Evolutionary conservation across 2,888 invertebrate species (phyloP), one percentile per base, ranked within the genome.

Genomic region (Therioaphis trifolii): DNA sequence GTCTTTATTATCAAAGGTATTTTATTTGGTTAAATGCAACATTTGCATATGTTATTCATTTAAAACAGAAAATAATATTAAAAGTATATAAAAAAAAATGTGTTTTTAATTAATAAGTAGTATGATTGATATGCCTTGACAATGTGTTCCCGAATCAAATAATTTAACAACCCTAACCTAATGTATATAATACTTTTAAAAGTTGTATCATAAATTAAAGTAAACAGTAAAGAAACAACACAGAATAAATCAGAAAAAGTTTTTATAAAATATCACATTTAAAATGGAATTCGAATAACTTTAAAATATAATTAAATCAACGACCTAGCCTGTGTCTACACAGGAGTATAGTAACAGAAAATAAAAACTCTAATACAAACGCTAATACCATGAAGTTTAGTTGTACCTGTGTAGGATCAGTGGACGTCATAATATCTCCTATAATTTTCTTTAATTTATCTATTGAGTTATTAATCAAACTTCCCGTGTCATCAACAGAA

Each of bases 331-430:
- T 82, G 43, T 40, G 52, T 24, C 82, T 82, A 66, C 35, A 82
- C 35, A 82, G 11, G 11, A 74, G 24, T 63, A 82, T 49, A 72
- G 61, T 63, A 18, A 82, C 9, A 63, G 82, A 74, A 82, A 82
- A 82, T 82, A 82, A 35, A 46, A 82, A 35, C 12, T 82, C 82
- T 52, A 82, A 74, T 52, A 74, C 40, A 82, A 74, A 74, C 24
- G 82, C 72, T 82, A 82, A 63, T 72, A 82, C 15, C 49, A 82
- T 63, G 72, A 82, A 74, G 72, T 72, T 72, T 74, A 82, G 74
- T 74, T 82, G 82, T 82, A 82, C 82, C 82, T 82, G 82, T 52
- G 82, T 74, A 12, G 82, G 82, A 74, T 82, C 82, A 82, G 49
- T 74, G 35, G 82, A 82, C 9, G 49, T 43, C 72, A 82, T 63